These are phyloP conservation scores for Candoia aspera DNA, from an alignment of 2,113 vertebrate species.

Conservation along the genomic window DNA sequence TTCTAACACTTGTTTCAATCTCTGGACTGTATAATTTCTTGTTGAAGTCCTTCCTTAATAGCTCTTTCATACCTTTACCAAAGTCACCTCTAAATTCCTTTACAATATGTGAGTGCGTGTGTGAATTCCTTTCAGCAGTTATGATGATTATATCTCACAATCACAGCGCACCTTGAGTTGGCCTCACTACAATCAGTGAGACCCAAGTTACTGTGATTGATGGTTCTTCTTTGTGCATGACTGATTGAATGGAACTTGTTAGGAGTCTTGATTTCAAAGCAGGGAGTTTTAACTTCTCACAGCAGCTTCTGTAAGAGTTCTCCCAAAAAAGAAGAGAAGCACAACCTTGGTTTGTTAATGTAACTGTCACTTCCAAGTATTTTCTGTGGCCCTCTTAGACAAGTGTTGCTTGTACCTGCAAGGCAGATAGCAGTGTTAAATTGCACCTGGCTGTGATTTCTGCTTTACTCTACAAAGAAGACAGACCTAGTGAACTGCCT, in stretches of 20 bases:
- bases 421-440: constrained; percentile 57
- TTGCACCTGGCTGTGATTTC: constrained; percentile 44
- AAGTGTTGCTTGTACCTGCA: constrained; percentile 47
- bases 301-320: constrained; percentile 36
- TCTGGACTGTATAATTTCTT: neutral
- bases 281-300: neutral
- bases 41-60: neutral
- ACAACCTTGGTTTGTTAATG: constrained; percentile 56
- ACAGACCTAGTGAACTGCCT: constrained; percentile 34
- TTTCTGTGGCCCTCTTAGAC: constrained; percentile 45
- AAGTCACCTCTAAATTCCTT: neutral
- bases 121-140: too few species aligned
- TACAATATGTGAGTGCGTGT: neutral
- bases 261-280: neutral
- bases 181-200: neutral
- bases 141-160: neutral
- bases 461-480: constrained; percentile 46
- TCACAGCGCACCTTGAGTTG: neutral
- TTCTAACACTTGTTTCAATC: neutral
- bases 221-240: neutral
- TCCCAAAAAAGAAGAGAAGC: constrained; percentile 23
- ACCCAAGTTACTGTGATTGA: neutral
- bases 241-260: fast-evolving
- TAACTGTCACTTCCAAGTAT: constrained; percentile 35
- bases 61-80: neutral